These are phyloP conservation scores for Siniperca obscura DNA, from an alignment of 2,797 vertebrate genomes.

Conservation along the genomic window DNA sequence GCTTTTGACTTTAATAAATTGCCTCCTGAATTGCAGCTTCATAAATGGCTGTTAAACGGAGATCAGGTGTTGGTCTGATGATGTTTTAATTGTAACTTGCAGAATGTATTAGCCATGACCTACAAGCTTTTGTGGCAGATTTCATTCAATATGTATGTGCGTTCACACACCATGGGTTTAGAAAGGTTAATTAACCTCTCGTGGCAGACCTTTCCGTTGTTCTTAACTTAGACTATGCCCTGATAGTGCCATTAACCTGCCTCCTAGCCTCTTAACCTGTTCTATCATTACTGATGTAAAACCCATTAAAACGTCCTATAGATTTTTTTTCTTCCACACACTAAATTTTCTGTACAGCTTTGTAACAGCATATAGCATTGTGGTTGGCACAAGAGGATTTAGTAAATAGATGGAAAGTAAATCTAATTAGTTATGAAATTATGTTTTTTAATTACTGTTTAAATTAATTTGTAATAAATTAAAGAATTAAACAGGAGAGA, in stretches of 20 bases:
- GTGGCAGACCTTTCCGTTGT: conserved; percentile 92
- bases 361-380: not conserved
- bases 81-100: conserved; percentile 86
- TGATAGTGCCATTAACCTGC: conserved; percentile 95
- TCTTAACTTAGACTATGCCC: conserved; percentile 92
- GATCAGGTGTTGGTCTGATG: conserved; percentile 81
- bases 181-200: conserved; percentile 97
- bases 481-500: no score
- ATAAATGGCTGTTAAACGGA: conserved; percentile 84
- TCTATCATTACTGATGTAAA: conserved; percentile 91
- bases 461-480: no score
- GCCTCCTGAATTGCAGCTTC: conserved; percentile 78
- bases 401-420: not conserved
- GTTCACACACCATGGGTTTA: conserved; percentile 86
- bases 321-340: conserved; percentile 79
- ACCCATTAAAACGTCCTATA: conserved; percentile 92
- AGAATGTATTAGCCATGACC: conserved; percentile 86
- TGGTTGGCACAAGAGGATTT: not conserved
- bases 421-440: not conserved
- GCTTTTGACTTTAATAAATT: conserved; percentile 85
- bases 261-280: conserved; percentile 91
- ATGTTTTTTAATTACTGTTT: not conserved
- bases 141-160: conserved; percentile 85
- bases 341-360: conserved; percentile 39
- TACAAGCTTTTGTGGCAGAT: conserved; percentile 82